These are phyloP conservation scores for Leptogaster cylindrica DNA, from an alignment of 2,888 invertebrate genomes.

Conservation along the genomic window DNA sequence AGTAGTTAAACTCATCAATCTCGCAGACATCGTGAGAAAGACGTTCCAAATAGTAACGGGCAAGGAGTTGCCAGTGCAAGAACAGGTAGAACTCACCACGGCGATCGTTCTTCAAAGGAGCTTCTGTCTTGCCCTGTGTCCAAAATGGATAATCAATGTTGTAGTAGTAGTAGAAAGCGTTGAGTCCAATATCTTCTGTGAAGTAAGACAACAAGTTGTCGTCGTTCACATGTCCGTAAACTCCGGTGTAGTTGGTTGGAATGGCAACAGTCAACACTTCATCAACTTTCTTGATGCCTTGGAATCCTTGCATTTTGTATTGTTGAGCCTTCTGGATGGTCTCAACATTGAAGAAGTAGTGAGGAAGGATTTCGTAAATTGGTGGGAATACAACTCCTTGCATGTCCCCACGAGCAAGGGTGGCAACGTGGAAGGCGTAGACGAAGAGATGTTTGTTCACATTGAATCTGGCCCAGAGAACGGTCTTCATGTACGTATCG, in stretches of 20 bases:
- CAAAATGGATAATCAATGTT: conserved; percentile 75
- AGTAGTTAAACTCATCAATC: conserved; percentile 67
- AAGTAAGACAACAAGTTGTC: conserved; percentile 74
- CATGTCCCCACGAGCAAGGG: conserved; percentile 67
- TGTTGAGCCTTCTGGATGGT: conserved; percentile 63
- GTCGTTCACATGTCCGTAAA: conserved; percentile 66
- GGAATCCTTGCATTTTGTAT: conserved; percentile 68
- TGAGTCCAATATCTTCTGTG: conserved; percentile 78
- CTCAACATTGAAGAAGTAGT: conserved; percentile 69
- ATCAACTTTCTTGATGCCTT: conserved; percentile 61
- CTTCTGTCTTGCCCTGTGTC: conserved; percentile 65
- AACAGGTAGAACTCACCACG: conserved; percentile 63
- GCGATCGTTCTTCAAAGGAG: conserved; percentile 54
- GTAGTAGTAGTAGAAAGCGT: conserved; percentile 73
- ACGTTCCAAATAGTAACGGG: conserved; percentile 66
- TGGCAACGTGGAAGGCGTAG: conserved; percentile 68
- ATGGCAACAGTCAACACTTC: conserved; percentile 67
- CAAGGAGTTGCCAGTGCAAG: conserved; percentile 62
- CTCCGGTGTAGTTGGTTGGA: conserved; percentile 72
- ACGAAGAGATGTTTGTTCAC: conserved; percentile 70
- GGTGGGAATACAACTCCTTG: conserved; percentile 69
- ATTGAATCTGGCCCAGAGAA: conserved; percentile 71
- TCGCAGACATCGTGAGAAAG: conserved; percentile 73
- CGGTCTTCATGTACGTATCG: conserved; percentile 74
- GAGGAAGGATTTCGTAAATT: conserved; percentile 72